Evolutionary conservation across 2,797 vertebrate species (phyloP).

Genomic region (Lagocephalus sceleratus): DNA sequence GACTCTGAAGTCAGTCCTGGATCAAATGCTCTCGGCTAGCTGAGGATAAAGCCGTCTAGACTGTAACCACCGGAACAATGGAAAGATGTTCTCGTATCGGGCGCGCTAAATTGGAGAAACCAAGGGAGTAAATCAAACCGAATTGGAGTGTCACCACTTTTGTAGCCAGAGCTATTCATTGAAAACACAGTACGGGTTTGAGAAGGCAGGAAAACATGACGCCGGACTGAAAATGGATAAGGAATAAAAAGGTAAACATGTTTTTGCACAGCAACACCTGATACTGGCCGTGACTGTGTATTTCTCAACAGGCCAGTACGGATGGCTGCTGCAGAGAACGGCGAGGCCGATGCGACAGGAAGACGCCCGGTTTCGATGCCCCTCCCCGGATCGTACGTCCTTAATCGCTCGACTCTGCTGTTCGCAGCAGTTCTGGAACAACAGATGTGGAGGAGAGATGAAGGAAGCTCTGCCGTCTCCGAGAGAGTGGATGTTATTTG

Average conservation of each 20-base stretch:
- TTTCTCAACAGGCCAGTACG: too few species aligned
- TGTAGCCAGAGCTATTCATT: not conserved
- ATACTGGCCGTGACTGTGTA: too few species aligned
- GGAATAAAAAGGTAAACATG: too few species aligned
- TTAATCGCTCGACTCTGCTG: constrained; percentile 16
- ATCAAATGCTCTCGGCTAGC: too few species aligned
- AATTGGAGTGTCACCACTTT: not conserved
- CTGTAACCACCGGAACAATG: too few species aligned
- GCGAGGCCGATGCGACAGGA: too few species aligned
- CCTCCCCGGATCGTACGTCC: too few species aligned
- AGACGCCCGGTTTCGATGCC: constrained; percentile 25
- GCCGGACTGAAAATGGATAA: not conserved
- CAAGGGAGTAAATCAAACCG: not conserved
- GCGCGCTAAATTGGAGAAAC: not conserved
- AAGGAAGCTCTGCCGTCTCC: constrained; percentile 43
- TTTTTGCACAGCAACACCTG: too few species aligned
- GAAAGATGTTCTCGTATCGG: too few species aligned
- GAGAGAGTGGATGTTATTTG: constrained; percentile 54
- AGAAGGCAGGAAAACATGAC: constrained; percentile 2
- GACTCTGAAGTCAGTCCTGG: too few species aligned
- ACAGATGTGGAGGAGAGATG: constrained; percentile 24
- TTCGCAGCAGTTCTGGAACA: constrained; percentile 29
- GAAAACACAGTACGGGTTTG: not conserved
- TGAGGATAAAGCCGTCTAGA: too few species aligned
- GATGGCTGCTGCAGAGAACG: too few species aligned